phyloP scores from a whole-genome alignment of 2,113 vertebrate species.

The Hirundichthys speculiger region DNA sequence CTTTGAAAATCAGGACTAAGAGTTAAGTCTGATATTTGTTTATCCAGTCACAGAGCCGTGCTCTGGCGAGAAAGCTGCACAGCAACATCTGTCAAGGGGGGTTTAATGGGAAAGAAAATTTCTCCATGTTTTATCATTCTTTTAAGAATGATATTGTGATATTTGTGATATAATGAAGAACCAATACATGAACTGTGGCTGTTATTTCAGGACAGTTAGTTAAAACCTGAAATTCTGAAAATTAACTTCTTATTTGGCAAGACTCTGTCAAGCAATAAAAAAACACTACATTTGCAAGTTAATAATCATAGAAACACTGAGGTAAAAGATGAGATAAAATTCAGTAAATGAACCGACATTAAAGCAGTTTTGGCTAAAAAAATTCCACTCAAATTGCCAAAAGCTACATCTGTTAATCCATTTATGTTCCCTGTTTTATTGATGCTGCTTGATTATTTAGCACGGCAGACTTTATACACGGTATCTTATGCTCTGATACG shows the following conservation, averaged over 20 bases:
- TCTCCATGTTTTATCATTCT: too few species aligned
- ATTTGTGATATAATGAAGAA: too few species aligned
- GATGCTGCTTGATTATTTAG: neutral
- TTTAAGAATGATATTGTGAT: too few species aligned
- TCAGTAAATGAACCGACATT: neutral
- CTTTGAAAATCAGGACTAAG: neutral
- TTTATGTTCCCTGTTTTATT: neutral
- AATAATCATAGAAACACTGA: neutral
- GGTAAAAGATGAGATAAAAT: neutral
- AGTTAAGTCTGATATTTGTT: neutral
- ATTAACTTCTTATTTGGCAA: too few species aligned
- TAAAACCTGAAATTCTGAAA: too few species aligned
- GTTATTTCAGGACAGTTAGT: too few species aligned
- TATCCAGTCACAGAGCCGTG: neutral
- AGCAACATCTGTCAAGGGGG: neutral
- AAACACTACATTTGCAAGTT: rapidly evolving
- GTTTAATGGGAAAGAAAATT: too few species aligned
- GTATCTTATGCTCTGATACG: neutral
- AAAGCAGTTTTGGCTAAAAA: neutral
- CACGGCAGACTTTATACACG: neutral
- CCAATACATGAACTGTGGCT: too few species aligned
- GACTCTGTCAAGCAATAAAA: neutral
- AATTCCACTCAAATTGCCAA: too few species aligned
- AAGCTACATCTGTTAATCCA: too few species aligned
- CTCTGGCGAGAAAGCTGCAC: neutral